phyloP scores from a whole-genome alignment of 2,797 vertebrate genomes.

The Sebastes iracundus region DNA sequence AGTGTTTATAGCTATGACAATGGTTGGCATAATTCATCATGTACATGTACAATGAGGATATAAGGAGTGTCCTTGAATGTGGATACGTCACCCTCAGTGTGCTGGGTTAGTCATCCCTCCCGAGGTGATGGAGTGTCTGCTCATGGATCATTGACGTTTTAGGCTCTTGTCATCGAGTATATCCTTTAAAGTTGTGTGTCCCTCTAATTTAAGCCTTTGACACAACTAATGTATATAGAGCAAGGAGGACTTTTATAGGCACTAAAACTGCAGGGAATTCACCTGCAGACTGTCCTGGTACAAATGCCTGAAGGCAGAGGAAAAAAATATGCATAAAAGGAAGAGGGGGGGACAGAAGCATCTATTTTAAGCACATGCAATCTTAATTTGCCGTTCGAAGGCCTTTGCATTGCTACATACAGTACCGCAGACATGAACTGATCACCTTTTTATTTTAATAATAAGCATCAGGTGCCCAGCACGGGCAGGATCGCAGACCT shows the following conservation, averaged over 20 bases:
- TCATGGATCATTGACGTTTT: constrained; percentile 66
- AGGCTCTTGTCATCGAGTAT: constrained; percentile 29
- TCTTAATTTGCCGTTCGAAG: constrained; percentile 7
- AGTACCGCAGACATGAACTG: constrained; percentile 20
- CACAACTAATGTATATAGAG: constrained; percentile 41
- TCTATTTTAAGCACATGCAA: constrained; percentile 36
- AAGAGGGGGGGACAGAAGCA: not conserved
- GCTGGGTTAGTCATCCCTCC: constrained; percentile 41
- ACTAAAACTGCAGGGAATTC: constrained; percentile 30
- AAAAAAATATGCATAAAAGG: constrained; percentile 26
- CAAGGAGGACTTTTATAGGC: constrained; percentile 24
- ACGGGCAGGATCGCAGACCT: constrained; percentile 72
- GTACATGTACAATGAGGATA: constrained; percentile 28
- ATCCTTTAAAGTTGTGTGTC: constrained; percentile 32
- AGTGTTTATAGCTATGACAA: constrained; percentile 22
- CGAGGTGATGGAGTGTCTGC: constrained; percentile 54
- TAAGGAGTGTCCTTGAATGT: constrained; percentile 62
- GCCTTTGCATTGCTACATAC: constrained; percentile 33
- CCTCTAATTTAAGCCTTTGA: constrained; percentile 49
- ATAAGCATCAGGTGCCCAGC: constrained; percentile 69
- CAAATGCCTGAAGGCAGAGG: constrained; percentile 25
- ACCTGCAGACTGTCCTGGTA: constrained; percentile 40
- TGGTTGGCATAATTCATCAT: constrained; percentile 41
- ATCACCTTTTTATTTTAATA: constrained; percentile 54
- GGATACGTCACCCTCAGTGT: constrained; percentile 29